Base-by-base conservation (phyloP, 2,888 invertebrate species). In the Pharmacophagus antenor region DNA sequence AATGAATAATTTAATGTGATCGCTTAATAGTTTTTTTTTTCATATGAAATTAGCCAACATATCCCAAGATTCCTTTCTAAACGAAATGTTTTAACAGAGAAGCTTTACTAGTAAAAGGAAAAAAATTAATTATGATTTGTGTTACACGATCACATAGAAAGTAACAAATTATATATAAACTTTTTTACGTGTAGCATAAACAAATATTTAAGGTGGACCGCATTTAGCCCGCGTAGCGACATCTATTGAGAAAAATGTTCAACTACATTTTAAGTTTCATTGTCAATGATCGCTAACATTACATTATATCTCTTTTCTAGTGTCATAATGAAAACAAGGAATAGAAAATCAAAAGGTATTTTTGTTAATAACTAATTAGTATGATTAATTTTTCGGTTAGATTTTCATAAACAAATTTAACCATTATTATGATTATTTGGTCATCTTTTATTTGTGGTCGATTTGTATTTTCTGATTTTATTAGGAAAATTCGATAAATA, bases 401-500 rank as follows among this genome's bases (percentile, higher is more conserved):
- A 2, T 31, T 31, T 31, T 3, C 3, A 31, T 22, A 10, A 22
- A 15, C 15, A 1, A 22, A 22, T 5, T 22, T 15, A 22, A 15
- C 2, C 12, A 7, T 47, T 12, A 47, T 47, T 12, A 22, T 22
- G 31, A 31, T 20, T 6, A 46, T 3, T 22, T 22, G 5, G 22
- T 47, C 0, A 10, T 22, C 22, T 22, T 3, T n/a, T 22, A 47
- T 8, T n/a, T 47, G 7, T 20, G 15, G 15, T 5, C n/a, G 15
- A 15, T 17, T 22, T n/a, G n/a, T 48, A n/a, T 48, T n/a, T 48
- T 42, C 56, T 46, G 50, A 48, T 53, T 48, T n/a, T 21, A 47
- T 53, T 61, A 27, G 27, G 49, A 44, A 23, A 54, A 15, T 51
- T 55, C 56, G 18, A 57, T 65, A 37, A 61, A 58, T 58, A 52